These are phyloP conservation scores for Ochotona curzoniae DNA, from an alignment of 2,113 vertebrate genomes.

Conservation along the genomic window DNA sequence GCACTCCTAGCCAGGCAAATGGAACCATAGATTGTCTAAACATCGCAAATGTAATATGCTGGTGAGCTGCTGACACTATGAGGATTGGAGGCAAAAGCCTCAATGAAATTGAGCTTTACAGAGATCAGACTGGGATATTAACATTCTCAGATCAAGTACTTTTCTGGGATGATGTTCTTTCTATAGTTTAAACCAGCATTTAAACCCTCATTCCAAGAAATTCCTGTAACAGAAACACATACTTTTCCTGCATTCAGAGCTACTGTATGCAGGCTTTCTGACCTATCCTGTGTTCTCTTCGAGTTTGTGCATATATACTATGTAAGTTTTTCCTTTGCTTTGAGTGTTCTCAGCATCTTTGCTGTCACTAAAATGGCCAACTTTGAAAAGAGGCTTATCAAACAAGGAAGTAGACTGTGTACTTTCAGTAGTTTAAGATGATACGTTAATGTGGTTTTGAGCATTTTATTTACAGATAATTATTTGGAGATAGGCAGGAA, in stretches of 20 bases:
- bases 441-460: conserved; percentile 30
- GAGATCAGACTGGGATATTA: neutral
- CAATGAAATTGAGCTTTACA: neutral
- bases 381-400: conserved; percentile 13
- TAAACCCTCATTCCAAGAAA: neutral
- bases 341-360: conserved; percentile 1
- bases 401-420: conserved; percentile 24
- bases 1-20: neutral
- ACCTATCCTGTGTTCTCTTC: neutral
- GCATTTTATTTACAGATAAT: conserved; percentile 21
- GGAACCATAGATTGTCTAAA: neutral
- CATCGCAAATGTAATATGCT: neutral
- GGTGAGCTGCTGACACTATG: neutral
- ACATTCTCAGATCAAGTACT: neutral
- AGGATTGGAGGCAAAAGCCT: neutral
- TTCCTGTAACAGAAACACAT: neutral
- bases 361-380: neutral
- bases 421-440: conserved; percentile 19
- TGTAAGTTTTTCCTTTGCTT: neutral
- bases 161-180: conserved; percentile 19
- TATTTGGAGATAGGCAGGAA: conserved; percentile 42
- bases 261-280: neutral
- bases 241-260: neutral
- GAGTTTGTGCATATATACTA: neutral
- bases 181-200: neutral